phyloP scores from a whole-genome alignment of 92 coral and sea anemone genomes.

The Pocillopora meandrina region DNA sequence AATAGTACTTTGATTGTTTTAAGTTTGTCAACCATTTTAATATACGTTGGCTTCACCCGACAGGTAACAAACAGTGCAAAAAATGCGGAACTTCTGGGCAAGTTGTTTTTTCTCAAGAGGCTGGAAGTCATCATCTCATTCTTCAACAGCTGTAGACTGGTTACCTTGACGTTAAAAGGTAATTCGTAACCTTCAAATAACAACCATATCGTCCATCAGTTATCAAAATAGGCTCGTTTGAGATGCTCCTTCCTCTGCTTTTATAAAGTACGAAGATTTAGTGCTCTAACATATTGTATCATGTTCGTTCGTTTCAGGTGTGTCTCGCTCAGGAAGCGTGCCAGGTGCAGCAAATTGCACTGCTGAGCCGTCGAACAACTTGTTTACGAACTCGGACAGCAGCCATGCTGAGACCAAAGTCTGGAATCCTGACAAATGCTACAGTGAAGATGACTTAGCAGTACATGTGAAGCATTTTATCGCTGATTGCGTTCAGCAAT shows the following conservation, averaged over 20 bases:
- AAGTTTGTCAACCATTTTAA: no score
- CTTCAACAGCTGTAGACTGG: constrained; percentile 75
- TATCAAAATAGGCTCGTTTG: no score
- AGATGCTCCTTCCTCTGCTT: no score
- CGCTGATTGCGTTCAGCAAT: constrained; percentile 92
- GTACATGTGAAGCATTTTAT: constrained; percentile 81
- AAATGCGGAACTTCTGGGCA: constrained; percentile 46
- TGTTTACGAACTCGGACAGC: constrained; percentile 19
- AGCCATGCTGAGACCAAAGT: constrained; percentile 8
- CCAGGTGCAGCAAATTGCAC: constrained; percentile 25
- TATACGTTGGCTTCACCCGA: neutral
- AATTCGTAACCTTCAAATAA: neutral
- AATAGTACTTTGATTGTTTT: no score
- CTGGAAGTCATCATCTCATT: constrained; percentile 84
- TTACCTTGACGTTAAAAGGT: constrained; percentile 75
- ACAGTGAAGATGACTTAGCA: constrained; percentile 92
- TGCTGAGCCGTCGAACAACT: constrained; percentile 22
- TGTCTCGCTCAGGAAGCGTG: constrained; percentile 6
- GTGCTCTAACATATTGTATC: neutral
- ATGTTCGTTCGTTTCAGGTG: neutral
- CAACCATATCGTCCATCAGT: no score
- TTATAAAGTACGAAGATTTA: no score
- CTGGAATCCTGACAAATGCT: constrained; percentile 82
- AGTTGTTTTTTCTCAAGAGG: constrained; percentile 87
- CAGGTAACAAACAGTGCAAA: constrained; percentile 28